Conservation (phyloP, 2,113 vertebrate genomes). For the Pseudois nayaur region DNA sequence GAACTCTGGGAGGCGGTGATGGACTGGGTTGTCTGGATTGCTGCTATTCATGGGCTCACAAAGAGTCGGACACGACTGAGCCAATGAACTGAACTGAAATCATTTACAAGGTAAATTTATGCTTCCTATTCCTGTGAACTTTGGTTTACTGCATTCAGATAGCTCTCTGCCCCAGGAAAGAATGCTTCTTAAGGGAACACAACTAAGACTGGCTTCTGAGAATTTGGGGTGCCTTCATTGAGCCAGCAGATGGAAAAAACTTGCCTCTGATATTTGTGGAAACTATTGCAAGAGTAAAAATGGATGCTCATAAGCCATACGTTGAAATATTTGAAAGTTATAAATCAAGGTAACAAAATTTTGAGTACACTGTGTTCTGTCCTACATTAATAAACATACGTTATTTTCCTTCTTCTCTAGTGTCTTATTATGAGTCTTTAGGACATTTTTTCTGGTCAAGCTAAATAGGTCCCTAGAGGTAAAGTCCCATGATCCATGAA, state of each 20-base stretch:
- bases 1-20: no score
- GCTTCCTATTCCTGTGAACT: background rate
- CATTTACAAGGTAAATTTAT: background rate
- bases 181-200: background rate
- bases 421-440: background rate
- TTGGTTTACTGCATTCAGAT: background rate
- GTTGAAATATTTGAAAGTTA: background rate
- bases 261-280: background rate
- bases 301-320: background rate
- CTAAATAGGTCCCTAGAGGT: background rate
- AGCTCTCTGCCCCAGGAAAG: background rate
- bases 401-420: background rate
- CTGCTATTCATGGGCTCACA: no score
- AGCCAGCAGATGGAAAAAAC: background rate
- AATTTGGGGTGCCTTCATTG: background rate
- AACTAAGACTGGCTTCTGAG: background rate
- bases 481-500: background rate
- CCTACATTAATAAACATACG: background rate
- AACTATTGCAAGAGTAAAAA: background rate
- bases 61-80: no score
- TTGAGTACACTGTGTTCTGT: background rate
- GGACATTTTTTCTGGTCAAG: background rate
- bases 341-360: background rate
- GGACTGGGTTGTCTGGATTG: no score
- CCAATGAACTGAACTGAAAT: background rate